Conservation (phyloP, 2,113 vertebrate species). For the Macquaria australasica region DNA sequence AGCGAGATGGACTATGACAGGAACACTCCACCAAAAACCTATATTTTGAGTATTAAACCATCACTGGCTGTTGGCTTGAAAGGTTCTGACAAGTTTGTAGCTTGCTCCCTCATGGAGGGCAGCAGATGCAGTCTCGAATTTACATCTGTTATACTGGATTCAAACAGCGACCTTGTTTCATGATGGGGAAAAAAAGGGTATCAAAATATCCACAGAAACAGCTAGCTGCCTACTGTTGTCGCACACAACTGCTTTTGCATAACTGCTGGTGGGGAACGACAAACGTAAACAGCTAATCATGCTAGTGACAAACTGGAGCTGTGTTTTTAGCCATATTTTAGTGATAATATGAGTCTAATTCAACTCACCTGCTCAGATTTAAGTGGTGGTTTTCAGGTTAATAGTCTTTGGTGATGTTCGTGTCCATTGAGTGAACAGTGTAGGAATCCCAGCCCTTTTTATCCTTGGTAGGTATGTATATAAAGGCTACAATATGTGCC, state of each 20-base stretch:
- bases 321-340: not conserved
- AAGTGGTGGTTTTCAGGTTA: not conserved
- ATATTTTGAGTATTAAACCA: not conserved
- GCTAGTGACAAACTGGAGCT: not conserved
- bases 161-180: not conserved
- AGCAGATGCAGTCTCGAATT: not conserved
- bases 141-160: not conserved
- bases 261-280: not conserved
- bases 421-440: not conserved
- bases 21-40: not conserved
- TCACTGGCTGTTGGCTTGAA: not conserved
- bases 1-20: not conserved
- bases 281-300: not conserved
- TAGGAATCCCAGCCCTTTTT: not conserved
- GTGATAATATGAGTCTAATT: not conserved
- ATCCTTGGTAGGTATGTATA: not conserved
- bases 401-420: not conserved
- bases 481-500: not conserved
- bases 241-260: no score
- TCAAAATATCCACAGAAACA: not conserved
- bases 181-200: not conserved
- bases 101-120: not conserved
- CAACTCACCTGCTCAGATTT: not conserved
- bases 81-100: not conserved
- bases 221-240: no score